phyloP scores from a whole-genome alignment of 2,113 vertebrate genomes.

The Puffinus mauretanicus region DNA sequence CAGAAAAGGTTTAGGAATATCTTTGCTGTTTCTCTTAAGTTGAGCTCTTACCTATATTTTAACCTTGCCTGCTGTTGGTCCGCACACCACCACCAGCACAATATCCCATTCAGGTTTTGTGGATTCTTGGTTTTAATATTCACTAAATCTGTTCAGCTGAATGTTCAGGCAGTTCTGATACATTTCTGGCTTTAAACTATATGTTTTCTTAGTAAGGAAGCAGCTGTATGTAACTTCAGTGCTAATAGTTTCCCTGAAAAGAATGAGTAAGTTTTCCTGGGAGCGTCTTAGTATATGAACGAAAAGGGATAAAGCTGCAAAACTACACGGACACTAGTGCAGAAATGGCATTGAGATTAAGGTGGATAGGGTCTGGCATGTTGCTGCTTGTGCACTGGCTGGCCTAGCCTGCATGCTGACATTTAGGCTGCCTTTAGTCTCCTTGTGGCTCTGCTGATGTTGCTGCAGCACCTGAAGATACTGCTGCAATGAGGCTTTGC shows the following conservation, averaged over 20 bases:
- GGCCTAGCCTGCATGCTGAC: neutral
- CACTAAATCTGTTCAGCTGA: neutral
- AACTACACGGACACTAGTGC: neutral
- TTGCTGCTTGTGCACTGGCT: neutral
- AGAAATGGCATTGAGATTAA: neutral
- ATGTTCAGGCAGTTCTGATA: neutral
- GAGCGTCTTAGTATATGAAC: neutral
- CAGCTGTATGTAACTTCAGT: neutral
- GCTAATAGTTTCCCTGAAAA: neutral
- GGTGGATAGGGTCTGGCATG: neutral
- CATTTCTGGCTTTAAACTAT: neutral
- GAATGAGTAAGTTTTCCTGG: fast-evolving
- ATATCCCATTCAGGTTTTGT: neutral
- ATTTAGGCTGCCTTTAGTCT: neutral
- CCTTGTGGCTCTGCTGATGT: neutral
- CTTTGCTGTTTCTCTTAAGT: neutral
- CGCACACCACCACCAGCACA: fast-evolving
- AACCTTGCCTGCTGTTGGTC: neutral
- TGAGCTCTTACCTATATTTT: neutral
- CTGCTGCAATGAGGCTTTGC: neutral
- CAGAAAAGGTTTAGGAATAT: neutral
- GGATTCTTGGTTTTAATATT: neutral
- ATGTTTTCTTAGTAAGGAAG: neutral
- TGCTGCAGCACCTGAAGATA: neutral
- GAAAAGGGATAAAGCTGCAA: neutral